phyloP scores from a whole-genome alignment of 2,797 vertebrate species.

The Tragelaphus oryx region DNA sequence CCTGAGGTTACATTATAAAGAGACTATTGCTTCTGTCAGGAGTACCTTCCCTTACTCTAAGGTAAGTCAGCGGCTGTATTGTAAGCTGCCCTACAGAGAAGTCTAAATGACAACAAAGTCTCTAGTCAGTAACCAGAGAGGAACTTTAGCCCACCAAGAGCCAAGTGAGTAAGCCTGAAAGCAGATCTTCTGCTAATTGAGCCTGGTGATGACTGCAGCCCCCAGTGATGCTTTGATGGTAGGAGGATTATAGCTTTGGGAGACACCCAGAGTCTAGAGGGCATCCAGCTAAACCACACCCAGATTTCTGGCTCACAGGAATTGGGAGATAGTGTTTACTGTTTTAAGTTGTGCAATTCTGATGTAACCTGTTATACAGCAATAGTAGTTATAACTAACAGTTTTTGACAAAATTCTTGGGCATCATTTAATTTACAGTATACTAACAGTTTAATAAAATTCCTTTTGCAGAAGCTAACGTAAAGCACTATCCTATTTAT shows the following conservation, averaged over 20 bases:
- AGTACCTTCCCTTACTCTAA: background rate
- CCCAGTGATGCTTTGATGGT: background rate
- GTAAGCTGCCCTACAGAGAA: background rate
- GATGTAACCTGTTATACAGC: background rate
- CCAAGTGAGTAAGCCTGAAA: background rate
- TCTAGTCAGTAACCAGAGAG: background rate
- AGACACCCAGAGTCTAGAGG: background rate
- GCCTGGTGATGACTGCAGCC: background rate
- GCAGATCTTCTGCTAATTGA: background rate
- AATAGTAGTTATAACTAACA: background rate
- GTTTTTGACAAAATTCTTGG: background rate
- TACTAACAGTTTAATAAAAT: constrained; percentile 14
- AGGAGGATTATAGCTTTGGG: background rate
- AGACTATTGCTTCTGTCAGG: background rate
- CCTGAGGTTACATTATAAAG: background rate
- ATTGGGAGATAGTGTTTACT: background rate
- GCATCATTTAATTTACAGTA: background rate
- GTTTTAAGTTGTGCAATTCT: background rate
- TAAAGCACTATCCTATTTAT: background rate
- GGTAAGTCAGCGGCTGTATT: background rate
- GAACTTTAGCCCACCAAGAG: background rate
- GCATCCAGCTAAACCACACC: background rate
- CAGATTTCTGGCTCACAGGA: background rate
- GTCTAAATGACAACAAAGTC: background rate
- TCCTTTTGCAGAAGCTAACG: background rate